Percentiles rank a stretch among this genome's conserved stretches.
phyloP scores from a whole-genome alignment of 2,797 vertebrate species.

The Podarcis lilfordi region DNA sequence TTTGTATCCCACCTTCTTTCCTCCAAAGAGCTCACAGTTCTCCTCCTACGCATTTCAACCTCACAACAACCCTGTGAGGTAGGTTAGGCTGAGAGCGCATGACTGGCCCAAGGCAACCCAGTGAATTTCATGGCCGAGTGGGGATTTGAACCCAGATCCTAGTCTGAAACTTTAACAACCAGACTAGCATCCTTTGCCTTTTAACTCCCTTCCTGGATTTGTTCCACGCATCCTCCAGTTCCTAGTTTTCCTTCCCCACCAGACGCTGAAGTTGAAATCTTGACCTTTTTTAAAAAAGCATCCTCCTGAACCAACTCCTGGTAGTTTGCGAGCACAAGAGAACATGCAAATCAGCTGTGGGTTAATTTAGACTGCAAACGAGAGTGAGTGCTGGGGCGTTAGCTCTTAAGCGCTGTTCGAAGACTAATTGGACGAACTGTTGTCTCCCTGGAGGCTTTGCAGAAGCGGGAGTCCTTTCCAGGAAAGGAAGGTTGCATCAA shows the following conservation, averaged over 20 bases:
- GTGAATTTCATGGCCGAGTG: no score
- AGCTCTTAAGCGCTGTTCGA: background rate
- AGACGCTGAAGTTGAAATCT: background rate
- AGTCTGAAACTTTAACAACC: no score
- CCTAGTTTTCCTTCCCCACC: background rate
- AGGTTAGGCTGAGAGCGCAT: no score
- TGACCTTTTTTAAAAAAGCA: background rate
- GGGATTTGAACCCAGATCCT: no score
- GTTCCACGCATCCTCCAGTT: background rate
- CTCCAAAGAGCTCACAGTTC: no score
- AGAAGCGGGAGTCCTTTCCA: background rate
- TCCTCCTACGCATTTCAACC: no score
- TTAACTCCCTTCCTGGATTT: background rate
- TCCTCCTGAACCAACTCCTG: background rate
- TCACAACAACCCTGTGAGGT: no score
- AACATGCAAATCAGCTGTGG: background rate
- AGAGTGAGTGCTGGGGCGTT: background rate
- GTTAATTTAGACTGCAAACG: background rate
- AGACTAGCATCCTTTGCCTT: background rate
- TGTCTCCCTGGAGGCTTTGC: background rate
- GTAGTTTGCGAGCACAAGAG: background rate
- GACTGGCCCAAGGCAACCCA: no score
- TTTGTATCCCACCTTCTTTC: no score
- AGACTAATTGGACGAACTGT: background rate
- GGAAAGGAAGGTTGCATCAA: background rate